Evolutionary conservation across 2,113 vertebrate species (phyloP).

Genomic region (Microcebus jonahi): DNA sequence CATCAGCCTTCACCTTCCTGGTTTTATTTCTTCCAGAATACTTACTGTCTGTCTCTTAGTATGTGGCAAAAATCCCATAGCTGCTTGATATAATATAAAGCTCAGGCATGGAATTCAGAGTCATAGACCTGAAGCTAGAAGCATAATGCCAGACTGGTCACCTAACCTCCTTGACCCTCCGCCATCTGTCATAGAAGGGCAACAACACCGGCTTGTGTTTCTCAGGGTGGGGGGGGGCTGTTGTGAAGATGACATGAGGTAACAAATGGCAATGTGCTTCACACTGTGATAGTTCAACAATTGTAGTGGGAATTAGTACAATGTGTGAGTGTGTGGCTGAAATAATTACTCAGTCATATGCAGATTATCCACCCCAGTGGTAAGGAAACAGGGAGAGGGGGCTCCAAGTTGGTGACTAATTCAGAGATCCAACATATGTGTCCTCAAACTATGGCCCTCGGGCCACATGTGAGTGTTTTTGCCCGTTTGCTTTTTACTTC

Average conservation of each 20-base stretch:
- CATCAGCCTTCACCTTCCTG: not conserved
- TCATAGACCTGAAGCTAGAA: not conserved
- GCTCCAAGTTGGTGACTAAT: not conserved
- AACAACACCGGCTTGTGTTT: not conserved
- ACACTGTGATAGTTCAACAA: not conserved
- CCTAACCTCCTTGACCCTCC: not conserved
- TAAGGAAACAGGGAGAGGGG: not conserved
- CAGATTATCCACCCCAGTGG: not conserved
- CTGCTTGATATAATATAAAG: not conserved
- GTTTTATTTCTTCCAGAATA: conserved; percentile 31
- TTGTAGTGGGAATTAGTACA: not conserved
- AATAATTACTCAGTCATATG: not conserved
- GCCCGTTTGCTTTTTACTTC: too few species aligned
- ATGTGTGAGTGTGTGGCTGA: not conserved
- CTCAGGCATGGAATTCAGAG: not conserved
- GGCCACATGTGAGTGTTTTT: too few species aligned
- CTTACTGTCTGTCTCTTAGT: not conserved
- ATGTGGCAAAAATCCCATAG: not conserved
- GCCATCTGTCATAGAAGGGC: not conserved
- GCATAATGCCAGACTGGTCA: not conserved
- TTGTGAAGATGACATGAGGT: not conserved
- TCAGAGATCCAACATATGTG: not conserved
- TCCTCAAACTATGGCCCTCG: too few species aligned
- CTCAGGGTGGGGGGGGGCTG: not conserved
- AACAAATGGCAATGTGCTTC: not conserved